Evolutionary conservation across 1,140 invertebrate genomes (phyloP), one percentile per base, ranked within the genome.

Genomic region (Euwallacea similis): DNA sequence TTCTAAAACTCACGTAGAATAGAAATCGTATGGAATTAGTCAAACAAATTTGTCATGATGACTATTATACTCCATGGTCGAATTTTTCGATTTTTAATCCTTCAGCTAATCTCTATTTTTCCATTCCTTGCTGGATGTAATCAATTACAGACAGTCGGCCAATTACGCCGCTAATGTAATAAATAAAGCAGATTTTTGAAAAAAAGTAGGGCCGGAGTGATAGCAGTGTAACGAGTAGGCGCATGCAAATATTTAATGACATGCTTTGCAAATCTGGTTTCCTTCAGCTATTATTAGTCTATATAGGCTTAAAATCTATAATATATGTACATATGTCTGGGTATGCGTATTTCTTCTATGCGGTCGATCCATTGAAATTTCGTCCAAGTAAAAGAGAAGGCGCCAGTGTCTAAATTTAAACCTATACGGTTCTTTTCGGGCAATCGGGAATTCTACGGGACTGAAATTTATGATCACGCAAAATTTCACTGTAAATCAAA

Each of bases 181-280:
- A 33, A 33, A 33, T 33, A 33, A 50, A 50, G 46, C 46, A 13
- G 13, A 50, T 11, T 50, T 50, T 50, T 2, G 6, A 50, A 50
- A 50, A 50, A 10, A 2, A 46, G 53, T 56, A 44, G 21, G 21
- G 21, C 15, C 10, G 15, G 55, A 58, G 68, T 70, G 68, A 70
- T 70, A 63, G 56, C 54, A 64, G 21, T 33, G 21, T 33, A 65
- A 63, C 16, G 68, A 70, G 68, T 70, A 64, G 68, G 68, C 68
- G 60, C 60, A 60, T 59, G 47, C 42, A 60, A 70, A 70, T 70
- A 58, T 70, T 62, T 70, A 70, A 70, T 70, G 61, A 63, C 68
- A 70, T 15, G 44, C 68, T 70, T 62, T 61, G 66, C 43, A 60
- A 61, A 68, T 60, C 56, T 59, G 55, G 66, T 68, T 68, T 50